These are phyloP conservation scores for Piliocolobus tephrosceles DNA, from an alignment of 2,113 vertebrate genomes.

Conservation along the genomic window DNA sequence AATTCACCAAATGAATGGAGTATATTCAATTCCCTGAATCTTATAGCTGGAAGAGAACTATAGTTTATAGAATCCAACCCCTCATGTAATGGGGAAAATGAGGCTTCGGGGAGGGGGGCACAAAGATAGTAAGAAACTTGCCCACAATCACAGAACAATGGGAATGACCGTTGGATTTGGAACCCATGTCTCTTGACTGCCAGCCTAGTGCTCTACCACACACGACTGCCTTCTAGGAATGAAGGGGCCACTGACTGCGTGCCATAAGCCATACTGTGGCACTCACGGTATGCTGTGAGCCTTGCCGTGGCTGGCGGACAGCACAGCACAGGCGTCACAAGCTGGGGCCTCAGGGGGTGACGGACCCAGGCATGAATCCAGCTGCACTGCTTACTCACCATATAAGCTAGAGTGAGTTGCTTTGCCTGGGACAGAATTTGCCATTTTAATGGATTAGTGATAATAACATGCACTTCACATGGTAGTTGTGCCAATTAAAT, in stretches of 20 bases:
- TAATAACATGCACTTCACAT: not conserved
- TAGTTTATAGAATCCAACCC: not conserved
- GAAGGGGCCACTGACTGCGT: not conserved
- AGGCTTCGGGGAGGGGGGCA: no score
- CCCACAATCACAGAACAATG: not conserved
- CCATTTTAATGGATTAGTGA: not conserved
- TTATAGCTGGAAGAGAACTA: not conserved
- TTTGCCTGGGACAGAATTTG: not conserved
- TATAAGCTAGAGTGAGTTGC: not conserved
- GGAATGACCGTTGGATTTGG: not conserved
- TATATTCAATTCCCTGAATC: not conserved
- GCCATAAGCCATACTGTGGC: rapidly evolving
- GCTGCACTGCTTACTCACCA: not conserved
- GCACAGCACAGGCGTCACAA: rapidly evolving
- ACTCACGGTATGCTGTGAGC: rapidly evolving
- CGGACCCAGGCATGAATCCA: not conserved
- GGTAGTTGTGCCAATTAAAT: not conserved
- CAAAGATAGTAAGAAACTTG: not conserved
- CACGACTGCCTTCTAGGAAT: not conserved
- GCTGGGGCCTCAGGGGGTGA: not conserved
- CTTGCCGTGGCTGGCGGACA: not conserved
- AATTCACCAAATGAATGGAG: no score
- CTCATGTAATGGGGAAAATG: not conserved
- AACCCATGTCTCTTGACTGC: not conserved
- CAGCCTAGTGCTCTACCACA: not conserved